Evolutionary conservation across 2,113 vertebrate genomes (phyloP).

Genomic region (Cyprinodon brontotheroides): DNA sequence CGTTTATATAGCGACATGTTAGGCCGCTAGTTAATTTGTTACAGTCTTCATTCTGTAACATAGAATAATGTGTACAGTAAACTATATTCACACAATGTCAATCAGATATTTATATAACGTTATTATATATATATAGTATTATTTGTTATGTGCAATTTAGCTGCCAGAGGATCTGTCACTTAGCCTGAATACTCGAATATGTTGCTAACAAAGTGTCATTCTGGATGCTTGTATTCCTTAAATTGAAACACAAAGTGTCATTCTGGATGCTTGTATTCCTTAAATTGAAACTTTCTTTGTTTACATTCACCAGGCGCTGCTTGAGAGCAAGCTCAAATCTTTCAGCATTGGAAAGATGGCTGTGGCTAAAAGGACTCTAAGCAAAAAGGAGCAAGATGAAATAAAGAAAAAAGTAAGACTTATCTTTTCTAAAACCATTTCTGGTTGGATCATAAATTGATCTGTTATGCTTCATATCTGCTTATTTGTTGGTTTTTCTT

Average conservation of each 20-base stretch:
- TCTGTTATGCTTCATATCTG: background rate
- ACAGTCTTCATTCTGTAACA: background rate
- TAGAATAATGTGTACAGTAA: background rate
- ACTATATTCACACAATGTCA: background rate
- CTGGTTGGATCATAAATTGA: background rate
- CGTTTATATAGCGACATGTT: background rate
- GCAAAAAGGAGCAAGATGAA: conserved; percentile 98
- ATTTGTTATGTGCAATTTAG: background rate
- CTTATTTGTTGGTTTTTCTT: background rate
- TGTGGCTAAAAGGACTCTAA: conserved; percentile 92
- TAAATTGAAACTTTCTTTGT: conserved; percentile 22
- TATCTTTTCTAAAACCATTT: background rate
- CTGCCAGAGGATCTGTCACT: background rate
- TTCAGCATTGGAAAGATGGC: conserved; percentile 98
- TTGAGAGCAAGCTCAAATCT: conserved; percentile 96
- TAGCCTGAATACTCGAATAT: background rate
- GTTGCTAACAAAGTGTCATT: background rate
- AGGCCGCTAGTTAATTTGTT: conserved; percentile 32
- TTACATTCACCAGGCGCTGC: conserved; percentile 82
- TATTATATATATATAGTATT: background rate
- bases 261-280: background rate
- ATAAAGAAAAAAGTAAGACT: conserved; percentile 93
- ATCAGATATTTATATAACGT: too few species aligned
- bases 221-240: too few species aligned
- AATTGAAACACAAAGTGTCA: background rate